Percentiles rank a stretch among this genome's conserved stretches.
Evolutionary conservation across 30 jellyfish, hydroid and myxozoan genomes (phyloP).

Genomic region (Hydractinia symbiolongicarpus): DNA sequence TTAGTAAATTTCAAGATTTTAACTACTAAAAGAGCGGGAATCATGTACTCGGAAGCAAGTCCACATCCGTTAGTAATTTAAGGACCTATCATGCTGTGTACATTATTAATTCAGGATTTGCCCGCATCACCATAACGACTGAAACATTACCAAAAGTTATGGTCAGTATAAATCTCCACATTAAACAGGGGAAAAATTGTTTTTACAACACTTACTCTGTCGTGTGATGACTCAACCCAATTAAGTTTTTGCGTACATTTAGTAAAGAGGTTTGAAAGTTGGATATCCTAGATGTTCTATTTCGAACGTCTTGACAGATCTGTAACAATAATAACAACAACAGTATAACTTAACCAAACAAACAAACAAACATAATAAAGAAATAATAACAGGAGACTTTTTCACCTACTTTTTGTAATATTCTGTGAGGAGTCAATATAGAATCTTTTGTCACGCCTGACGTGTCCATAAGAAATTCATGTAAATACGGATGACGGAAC

Average conservation of each 20-base stretch:
- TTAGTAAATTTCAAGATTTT: too few species aligned
- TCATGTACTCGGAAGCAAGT: too few species aligned
- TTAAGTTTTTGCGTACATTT: conserved; percentile 47
- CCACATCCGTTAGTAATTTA: too few species aligned
- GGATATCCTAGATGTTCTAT: conserved; percentile 50
- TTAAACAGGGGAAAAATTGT: too few species aligned
- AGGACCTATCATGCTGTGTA: too few species aligned
- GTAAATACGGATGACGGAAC: conserved; percentile 74
- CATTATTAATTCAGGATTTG: too few species aligned
- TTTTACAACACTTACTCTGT: too few species aligned
- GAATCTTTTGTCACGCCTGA: conserved; percentile 39
- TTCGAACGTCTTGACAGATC: conserved; percentile 54
- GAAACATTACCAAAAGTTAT: too few species aligned
- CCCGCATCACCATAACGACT: too few species aligned
- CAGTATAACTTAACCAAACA: neutral
- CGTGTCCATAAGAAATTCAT: conserved; percentile 70
- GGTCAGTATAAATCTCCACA: too few species aligned
- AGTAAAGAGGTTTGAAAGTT: conserved; percentile 41
- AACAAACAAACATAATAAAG: neutral
- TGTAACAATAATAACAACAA: neutral
- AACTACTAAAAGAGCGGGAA: too few species aligned
- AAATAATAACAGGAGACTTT: neutral
- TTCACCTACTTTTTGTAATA: conserved; percentile 49
- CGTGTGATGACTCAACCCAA: conserved; percentile 23
- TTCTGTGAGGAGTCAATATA: conserved; percentile 43